A percentile compares a stretch with the other conserved stretches of the same genome.
phyloP scores from a whole-genome alignment of 2,797 vertebrate genomes.

The Neosalanx taihuensis region DNA sequence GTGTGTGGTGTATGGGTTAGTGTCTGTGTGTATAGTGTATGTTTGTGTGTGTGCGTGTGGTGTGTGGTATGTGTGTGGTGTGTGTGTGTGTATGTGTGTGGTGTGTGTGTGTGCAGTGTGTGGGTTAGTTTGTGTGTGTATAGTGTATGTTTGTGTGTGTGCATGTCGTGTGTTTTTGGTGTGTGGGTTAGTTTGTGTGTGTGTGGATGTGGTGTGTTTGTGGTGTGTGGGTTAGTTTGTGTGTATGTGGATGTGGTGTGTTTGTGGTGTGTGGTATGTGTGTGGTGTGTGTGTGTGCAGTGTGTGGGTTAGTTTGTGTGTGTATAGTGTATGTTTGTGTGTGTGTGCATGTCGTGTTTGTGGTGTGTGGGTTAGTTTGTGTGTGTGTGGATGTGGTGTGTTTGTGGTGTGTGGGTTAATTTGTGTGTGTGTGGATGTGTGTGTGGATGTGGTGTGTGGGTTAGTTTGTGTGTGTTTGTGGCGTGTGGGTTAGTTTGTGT shows the following conservation, averaged over 20 bases:
- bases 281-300: too few relatives aligned
- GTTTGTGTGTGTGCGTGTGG: neutral
- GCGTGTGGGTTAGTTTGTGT: conserved; percentile 1
- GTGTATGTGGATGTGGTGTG: conserved; percentile 24
- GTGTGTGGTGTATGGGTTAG: conserved; percentile 17
- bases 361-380: conserved; percentile 9
- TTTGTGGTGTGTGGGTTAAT: too few relatives aligned
- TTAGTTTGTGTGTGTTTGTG: conserved; percentile 36
- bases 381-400: too few relatives aligned
- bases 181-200: too few relatives aligned
- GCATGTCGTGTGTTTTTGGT: conserved; percentile 1
- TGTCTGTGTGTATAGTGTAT: conserved; percentile 3
- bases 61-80: neutral
- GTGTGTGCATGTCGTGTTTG: conserved; percentile 24
- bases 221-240: conserved; percentile 13
- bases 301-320: conserved; percentile 34
- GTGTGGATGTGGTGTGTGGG: conserved; percentile 22
- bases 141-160: conserved; percentile 8
- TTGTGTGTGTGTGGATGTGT: neutral
- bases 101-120: conserved; percentile 31
- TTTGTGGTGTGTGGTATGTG: too few relatives aligned
- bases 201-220: neutral
- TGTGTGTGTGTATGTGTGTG: conserved; percentile 21
- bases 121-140: neutral
- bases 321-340: neutral